Percentiles rank a stretch among this genome's conserved stretches.
Evolutionary conservation across 1,140 invertebrate species (phyloP).

Genomic region (Matsumurasca onukii): DNA sequence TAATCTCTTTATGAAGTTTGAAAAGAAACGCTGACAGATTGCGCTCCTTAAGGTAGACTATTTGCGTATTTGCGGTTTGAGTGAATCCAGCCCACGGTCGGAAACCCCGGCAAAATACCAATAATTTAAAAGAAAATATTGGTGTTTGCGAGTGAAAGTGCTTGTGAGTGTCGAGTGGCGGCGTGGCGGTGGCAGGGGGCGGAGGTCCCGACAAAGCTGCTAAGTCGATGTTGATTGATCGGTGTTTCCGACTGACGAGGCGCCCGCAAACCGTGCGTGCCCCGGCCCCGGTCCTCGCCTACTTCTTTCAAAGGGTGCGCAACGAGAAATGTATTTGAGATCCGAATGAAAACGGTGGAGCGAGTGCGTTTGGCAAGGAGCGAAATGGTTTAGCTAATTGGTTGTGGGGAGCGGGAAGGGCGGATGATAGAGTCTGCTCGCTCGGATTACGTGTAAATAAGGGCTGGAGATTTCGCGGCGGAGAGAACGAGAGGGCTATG

Average conservation of each 20-base stretch:
- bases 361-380: slow-evolving; percentile 26
- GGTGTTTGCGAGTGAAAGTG: slow-evolving; percentile 10
- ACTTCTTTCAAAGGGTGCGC: slow-evolving; percentile 20
- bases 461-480: slow-evolving; percentile 10
- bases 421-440: slow-evolving; percentile 10
- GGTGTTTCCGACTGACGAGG: neutral
- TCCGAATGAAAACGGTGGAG: slow-evolving; percentile 2
- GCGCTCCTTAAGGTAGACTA: neutral
- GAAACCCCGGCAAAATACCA: no score
- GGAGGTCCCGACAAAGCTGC: neutral
- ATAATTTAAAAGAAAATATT: slow-evolving; percentile 10
- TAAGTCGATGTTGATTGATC: slow-evolving; percentile 21
- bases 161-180: neutral
- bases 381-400: slow-evolving; percentile 26
- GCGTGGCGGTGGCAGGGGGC: neutral
- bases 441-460: slow-evolving; percentile 26
- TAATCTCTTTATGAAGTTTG: neutral
- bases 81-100: no score
- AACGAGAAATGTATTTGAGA: slow-evolving; percentile 26
- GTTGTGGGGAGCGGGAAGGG: slow-evolving; percentile 6
- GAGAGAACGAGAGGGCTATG: neutral
- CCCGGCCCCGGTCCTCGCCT: neutral
- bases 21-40: neutral
- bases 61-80: no score
- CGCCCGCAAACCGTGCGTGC: no score